Base-by-base conservation (phyloP, 2,888 invertebrate species). In the Oxyteleia sp. region DNA sequence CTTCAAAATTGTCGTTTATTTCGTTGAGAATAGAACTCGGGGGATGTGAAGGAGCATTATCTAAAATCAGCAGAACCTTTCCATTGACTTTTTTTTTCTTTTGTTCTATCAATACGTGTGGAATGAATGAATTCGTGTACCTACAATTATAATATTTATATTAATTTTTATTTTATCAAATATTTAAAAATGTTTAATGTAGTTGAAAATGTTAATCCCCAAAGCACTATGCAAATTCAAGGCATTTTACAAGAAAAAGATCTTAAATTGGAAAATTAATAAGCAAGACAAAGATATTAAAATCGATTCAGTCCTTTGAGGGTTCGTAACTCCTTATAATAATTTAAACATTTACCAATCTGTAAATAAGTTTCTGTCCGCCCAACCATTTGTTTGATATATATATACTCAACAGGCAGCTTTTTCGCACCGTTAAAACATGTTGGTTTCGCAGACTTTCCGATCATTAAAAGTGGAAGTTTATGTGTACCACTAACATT, bases 1-100 rank as follows among this genome's bases (percentile, higher is more conserved):
- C 51, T 15, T 63, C 63, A 45, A 45, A 63, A 63, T 63, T 63
- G 13, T 43, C 29, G 26, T 61, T 20, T 1, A 57, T 41, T 13
- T 41, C 15, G 11, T 57, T 57, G 2, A 45, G 45, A 45, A 45
- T 10, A 45, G 45, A 45, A 10, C 10, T 18, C 8, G 18, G 4
- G 1, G 43, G 43, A 13, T 43, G 43, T 43, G 43, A 43, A 43
- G n/a, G 43, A 43, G 43, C 43, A 13, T 43, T 43, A 38, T 43
- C 15, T 7, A 43, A 13, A 43, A 43, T 13, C 15, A 43, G 15
- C 13, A 15, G 43, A 43, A 43, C 43, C 15, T 43, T 43, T 7
- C 15, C 43, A 13, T 3, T 43, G 13, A 43, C 2, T 13, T 43
- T 43, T 2, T 43, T 1, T 15, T 15, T 43, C 13, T 43, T 8